Evolutionary conservation across 1,140 invertebrate genomes (phyloP), one percentile per base, ranked within the genome.

Genomic region (Drosophila arawakana): DNA sequence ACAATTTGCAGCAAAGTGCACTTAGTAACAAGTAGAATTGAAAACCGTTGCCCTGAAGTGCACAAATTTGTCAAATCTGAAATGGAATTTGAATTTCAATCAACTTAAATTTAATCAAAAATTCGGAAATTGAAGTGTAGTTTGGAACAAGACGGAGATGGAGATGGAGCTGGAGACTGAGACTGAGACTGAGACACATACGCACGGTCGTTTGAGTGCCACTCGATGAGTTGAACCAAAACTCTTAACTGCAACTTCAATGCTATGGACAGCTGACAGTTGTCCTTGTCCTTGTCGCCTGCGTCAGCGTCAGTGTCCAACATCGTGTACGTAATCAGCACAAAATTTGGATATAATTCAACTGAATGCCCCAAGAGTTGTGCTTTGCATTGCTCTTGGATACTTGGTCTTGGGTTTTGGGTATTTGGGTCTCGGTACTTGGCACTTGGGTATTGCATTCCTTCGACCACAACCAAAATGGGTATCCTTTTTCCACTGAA

Each of bases 101-200:
- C 82, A 86, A 73, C 76, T 79, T 60, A 74, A 85, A 88, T 85
- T 85, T 78, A 85, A 85, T 85, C 79, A 85, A 86, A 86, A 86
- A 85, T 86, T 86, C 79, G 75, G 62, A 79, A 86, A 81, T 79
- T 85, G 47, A 85, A 82, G 75, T 86, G 83, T 44, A 60, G 25
- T 30, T 15, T 21, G 18, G 18, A 21, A 30, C 25, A 5, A 57
- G 30, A 39, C 11, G 13, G 70, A 71, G 30, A 35, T 41, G 71
- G 15, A 46, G 21, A 55, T 35, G 30, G n/a, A 18, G n/a, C 15
- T n/a, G n/a, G n/a, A n/a, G n/a, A n/a, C n/a, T n/a, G n/a, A n/a
- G 6, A 47, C 10, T 15, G 11, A 44, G 30, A 8, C 1, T n/a
- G 3, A 35, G 13, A 11, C 15, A 52, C 21, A 52, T 30, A 66